phyloP scores from a whole-genome alignment of 1,140 invertebrate species.

The Artemia franciscana region DNA sequence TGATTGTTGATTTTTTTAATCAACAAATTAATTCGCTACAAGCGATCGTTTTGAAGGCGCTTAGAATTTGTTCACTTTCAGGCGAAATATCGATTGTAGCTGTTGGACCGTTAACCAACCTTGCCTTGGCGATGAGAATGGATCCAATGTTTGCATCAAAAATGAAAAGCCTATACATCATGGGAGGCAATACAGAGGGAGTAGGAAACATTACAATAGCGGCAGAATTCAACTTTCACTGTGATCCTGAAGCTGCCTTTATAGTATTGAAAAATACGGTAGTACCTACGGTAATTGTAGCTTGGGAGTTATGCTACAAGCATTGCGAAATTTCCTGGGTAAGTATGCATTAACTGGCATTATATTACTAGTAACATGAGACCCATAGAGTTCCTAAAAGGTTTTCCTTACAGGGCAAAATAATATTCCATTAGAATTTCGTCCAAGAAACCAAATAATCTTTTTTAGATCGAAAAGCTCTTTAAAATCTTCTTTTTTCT shows the following conservation, averaged over 20 bases:
- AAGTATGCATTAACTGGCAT: too few relatives aligned
- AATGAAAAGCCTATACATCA: slow-evolving; percentile 27
- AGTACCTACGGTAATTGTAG: slow-evolving; percentile 15
- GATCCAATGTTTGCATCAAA: slow-evolving; percentile 27
- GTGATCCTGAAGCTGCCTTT: slow-evolving; percentile 34
- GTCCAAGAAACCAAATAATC: too few relatives aligned
- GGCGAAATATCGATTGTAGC: slow-evolving; percentile 25
- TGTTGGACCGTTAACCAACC: slow-evolving; percentile 34
- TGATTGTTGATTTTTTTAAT: slow-evolving; percentile 2
- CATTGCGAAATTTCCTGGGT: slow-evolving; percentile 8
- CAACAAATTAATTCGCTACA: background rate
- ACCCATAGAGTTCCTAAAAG: too few relatives aligned
- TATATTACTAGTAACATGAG: too few relatives aligned
- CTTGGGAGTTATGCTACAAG: slow-evolving; percentile 18
- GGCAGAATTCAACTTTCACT: slow-evolving; percentile 38
- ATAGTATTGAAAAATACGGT: slow-evolving; percentile 23
- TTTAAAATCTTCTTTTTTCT: too few relatives aligned
- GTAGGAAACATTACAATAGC: slow-evolving; percentile 26
- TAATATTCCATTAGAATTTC: too few relatives aligned
- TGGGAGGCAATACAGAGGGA: slow-evolving; percentile 32
- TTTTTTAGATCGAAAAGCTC: too few relatives aligned
- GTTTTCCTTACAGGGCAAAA: too few relatives aligned
- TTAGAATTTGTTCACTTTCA: slow-evolving; percentile 10
- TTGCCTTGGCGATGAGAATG: slow-evolving; percentile 30
- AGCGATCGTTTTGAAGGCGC: background rate